phyloP scores from a whole-genome alignment of 1,140 invertebrate genomes.

The Luehdorfia chinensis region DNA sequence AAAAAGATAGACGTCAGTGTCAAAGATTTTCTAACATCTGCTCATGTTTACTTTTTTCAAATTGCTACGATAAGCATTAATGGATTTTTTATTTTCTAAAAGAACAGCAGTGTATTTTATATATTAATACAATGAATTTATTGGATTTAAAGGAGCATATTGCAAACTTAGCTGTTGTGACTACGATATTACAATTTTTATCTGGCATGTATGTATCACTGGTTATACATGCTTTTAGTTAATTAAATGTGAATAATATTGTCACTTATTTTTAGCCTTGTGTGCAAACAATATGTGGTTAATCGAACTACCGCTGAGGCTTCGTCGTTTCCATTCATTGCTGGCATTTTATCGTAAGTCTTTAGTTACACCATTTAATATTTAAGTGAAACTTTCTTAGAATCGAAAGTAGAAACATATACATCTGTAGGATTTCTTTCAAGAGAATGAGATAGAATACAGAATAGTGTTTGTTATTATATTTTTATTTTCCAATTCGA shows the following conservation, averaged over 20 bases:
- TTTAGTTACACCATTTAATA: too few relatives aligned
- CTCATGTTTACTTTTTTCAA: conserved; percentile 11
- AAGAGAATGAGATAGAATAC: conserved; percentile 11
- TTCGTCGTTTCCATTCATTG: conserved; percentile 85
- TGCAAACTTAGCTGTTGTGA: conserved; percentile 46
- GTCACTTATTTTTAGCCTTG: conserved; percentile 77
- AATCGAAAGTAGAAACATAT: too few relatives aligned
- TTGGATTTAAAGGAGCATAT: conserved; percentile 39
- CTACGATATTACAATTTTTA: conserved; percentile 57
- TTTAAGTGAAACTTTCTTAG: conserved; percentile 1
- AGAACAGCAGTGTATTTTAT: conserved; percentile 1
- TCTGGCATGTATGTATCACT: conserved; percentile 51
- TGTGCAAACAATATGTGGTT: conserved; percentile 82
- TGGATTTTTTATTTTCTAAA: conserved; percentile 3
- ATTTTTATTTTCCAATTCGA: conserved; percentile 34
- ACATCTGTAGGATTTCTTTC: not conserved
- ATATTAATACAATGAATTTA: conserved; percentile 29
- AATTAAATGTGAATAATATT: conserved; percentile 21
- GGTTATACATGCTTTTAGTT: conserved; percentile 18
- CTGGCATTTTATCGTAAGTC: conserved; percentile 86
- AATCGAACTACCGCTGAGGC: conserved; percentile 83
- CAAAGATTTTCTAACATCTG: not conserved
- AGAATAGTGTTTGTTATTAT: too few relatives aligned
- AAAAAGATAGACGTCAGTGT: not conserved
- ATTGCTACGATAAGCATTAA: not conserved